Conservation (phyloP, 1,140 invertebrate genomes). For the Brachionus paranguensis region DNA sequence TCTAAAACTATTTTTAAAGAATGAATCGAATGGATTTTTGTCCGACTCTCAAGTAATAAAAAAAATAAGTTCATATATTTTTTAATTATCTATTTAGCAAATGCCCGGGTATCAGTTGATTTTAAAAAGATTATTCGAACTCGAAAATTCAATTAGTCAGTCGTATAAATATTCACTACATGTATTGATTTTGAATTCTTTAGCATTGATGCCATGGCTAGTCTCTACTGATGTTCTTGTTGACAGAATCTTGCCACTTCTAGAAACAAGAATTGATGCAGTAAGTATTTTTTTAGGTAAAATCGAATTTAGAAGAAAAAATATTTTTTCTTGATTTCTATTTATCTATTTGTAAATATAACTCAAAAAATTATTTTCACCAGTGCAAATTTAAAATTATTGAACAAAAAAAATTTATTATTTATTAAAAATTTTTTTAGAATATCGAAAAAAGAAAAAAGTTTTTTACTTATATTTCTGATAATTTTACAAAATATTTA, state of each 20-base stretch:
- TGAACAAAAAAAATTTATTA: too few species aligned
- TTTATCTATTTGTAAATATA: too few species aligned
- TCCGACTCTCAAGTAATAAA: not conserved
- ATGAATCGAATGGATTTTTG: conserved; percentile 29
- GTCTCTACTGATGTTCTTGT: not conserved
- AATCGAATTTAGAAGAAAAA: too few species aligned
- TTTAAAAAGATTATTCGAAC: conserved; percentile 10
- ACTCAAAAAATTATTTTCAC: too few species aligned
- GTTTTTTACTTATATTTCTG: too few species aligned
- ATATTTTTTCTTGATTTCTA: too few species aligned
- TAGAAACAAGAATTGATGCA: not conserved
- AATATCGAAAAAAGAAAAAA: too few species aligned
- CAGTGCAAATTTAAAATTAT: too few species aligned
- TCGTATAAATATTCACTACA: conserved; percentile 25
- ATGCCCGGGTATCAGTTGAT: conserved; percentile 13
- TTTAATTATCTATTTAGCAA: not conserved
- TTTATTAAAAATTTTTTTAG: too few species aligned
- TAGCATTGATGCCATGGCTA: conserved; percentile 2
- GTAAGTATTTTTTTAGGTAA: not conserved
- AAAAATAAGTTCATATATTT: not conserved
- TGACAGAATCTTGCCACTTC: conserved; percentile 11
- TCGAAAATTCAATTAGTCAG: conserved; percentile 8
- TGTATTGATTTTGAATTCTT: not conserved
- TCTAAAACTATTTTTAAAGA: not conserved
- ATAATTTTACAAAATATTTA: too few species aligned